Conservation (phyloP, 2,113 vertebrate genomes). For the Carassius auratus region DNA sequence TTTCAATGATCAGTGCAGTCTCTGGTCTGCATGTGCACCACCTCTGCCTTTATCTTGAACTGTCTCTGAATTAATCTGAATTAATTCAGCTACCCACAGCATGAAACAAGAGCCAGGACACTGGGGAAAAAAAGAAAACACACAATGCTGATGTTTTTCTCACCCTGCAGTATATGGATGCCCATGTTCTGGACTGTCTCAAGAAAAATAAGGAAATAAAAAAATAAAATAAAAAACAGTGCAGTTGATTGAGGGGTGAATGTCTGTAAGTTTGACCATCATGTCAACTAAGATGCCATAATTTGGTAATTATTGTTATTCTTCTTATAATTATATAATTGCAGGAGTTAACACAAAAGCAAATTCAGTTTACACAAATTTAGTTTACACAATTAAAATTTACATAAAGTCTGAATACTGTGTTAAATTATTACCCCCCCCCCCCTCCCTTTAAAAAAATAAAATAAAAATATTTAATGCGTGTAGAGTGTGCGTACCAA, state of each 20-base stretch:
- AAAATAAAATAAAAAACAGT: too few relatives aligned
- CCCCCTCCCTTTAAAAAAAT: background rate
- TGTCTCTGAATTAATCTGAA: conserved; percentile 54
- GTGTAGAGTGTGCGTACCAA: background rate
- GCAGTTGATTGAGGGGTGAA: background rate
- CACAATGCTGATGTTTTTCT: background rate
- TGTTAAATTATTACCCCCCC: background rate
- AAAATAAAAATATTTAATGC: too few relatives aligned
- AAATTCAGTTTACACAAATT: background rate
- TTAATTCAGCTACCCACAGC: conserved; percentile 1
- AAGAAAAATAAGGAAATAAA: too few relatives aligned
- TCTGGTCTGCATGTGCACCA: conserved; percentile 43
- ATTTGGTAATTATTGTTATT: background rate
- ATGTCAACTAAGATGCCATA: background rate
- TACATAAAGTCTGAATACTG: background rate
- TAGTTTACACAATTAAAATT: too few relatives aligned
- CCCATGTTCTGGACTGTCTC: background rate
- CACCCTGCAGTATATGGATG: background rate
- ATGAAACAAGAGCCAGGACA: background rate
- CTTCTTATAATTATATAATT: background rate
- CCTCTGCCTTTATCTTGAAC: conserved; percentile 51
- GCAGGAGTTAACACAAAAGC: background rate
- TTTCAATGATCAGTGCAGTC: conserved; percentile 55
- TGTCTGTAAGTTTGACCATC: background rate
- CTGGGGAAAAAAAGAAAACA: background rate